These are phyloP conservation scores for Heliconius nattereri DNA, from an alignment of 1,140 invertebrate genomes.

Conservation along the genomic window DNA sequence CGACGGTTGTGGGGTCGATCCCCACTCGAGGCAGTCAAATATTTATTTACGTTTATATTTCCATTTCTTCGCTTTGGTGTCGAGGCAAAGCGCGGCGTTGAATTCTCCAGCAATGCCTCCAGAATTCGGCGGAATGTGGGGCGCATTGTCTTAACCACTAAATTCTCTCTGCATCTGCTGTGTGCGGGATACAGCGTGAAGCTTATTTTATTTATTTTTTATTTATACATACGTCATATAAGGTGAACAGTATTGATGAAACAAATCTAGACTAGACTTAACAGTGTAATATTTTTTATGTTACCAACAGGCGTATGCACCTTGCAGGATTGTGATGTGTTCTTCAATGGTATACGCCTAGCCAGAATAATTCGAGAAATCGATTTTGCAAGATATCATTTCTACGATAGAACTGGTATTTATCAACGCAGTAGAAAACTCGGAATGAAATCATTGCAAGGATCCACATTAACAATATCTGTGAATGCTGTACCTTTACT, in stretches of 20 bases:
- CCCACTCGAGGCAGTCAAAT: too few species aligned
- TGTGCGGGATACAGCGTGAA: too few species aligned
- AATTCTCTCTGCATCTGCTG: too few species aligned
- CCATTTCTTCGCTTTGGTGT: too few species aligned
- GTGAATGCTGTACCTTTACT: constrained; percentile 84
- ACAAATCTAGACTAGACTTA: background rate
- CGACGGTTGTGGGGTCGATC: too few species aligned
- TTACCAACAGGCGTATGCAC: constrained; percentile 83
- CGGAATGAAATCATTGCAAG: constrained; percentile 83
- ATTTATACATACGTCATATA: background rate
- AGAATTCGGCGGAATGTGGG: too few species aligned
- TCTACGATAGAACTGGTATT: constrained; percentile 83
- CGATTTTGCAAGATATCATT: constrained; percentile 87
- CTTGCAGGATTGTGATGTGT: constrained; percentile 86
- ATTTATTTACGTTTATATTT: too few species aligned
- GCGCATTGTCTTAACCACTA: too few species aligned
- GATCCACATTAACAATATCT: constrained; percentile 83
- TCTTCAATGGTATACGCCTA: constrained; percentile 86
- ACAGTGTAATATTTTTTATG: background rate
- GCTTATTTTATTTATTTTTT: too few species aligned
- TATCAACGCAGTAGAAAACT: constrained; percentile 79
- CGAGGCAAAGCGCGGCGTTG: too few species aligned
- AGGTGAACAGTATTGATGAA: background rate
- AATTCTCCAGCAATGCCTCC: too few species aligned
- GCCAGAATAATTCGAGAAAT: constrained; percentile 86